A percentile compares a stretch with the other conserved stretches of the same genome.
Evolutionary conservation across 2,888 invertebrate species (phyloP).

Genomic region (Zygogramma bicolorata): DNA sequence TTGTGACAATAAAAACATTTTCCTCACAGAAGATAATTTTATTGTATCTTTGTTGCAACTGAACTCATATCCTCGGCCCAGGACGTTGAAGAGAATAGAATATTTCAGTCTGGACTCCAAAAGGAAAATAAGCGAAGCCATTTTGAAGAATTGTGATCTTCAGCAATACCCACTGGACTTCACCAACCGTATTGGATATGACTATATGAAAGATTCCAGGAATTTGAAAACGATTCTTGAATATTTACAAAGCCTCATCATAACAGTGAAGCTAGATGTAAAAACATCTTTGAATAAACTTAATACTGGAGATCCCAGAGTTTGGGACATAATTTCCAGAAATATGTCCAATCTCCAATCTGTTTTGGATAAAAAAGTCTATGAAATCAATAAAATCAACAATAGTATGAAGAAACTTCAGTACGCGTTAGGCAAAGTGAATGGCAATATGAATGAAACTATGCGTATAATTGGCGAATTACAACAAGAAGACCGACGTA

Average conservation of each 20-base stretch:
- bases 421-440: background rate
- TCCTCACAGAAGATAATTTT: conserved; percentile 23
- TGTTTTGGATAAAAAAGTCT: background rate
- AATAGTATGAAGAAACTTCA: background rate
- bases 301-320: background rate
- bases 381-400: background rate
- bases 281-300: background rate
- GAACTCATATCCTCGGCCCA: background rate
- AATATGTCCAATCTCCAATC: background rate
- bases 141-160: conserved; percentile 27
- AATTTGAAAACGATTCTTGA: conserved; percentile 22
- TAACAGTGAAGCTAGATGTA: background rate
- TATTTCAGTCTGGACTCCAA: conserved; percentile 19
- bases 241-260: conserved; percentile 21
- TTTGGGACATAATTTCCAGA: background rate
- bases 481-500: background rate
- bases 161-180: conserved; percentile 15
- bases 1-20: conserved; percentile 24
- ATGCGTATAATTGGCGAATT: background rate
- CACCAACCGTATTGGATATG: background rate
- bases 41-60: conserved; percentile 23
- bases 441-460: background rate
- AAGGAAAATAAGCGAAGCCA: conserved; percentile 16
- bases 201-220: conserved; percentile 11
- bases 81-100: background rate